These are phyloP conservation scores for Sphaeridia pumilis DNA, from an alignment of 2,888 invertebrate genomes.

Conservation along the genomic window DNA sequence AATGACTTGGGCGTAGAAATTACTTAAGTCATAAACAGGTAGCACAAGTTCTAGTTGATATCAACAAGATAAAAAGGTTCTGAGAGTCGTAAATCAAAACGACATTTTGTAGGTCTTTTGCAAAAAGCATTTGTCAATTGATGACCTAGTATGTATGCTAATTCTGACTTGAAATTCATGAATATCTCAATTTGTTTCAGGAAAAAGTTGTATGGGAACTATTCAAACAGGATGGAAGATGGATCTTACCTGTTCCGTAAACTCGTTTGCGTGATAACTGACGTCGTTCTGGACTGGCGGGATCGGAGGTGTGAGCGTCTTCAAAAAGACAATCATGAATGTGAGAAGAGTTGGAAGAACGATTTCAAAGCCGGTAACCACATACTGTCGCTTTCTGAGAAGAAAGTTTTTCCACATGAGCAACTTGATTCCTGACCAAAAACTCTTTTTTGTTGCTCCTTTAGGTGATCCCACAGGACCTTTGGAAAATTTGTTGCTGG, in stretches of 20 bases:
- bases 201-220: too few relatives aligned
- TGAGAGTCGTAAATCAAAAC: too few relatives aligned
- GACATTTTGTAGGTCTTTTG: too few relatives aligned
- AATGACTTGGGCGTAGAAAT: too few relatives aligned
- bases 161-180: too few relatives aligned
- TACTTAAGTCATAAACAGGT: too few relatives aligned
- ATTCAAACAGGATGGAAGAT: too few relatives aligned
- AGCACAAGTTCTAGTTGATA: too few relatives aligned
- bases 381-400: constrained; percentile 30
- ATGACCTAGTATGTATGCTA: too few relatives aligned
- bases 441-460: not conserved
- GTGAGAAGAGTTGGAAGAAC: constrained; percentile 32
- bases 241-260: constrained; percentile 10
- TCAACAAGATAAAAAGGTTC: too few relatives aligned
- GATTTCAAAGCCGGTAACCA: constrained; percentile 33
- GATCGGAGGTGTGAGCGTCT: constrained; percentile 11
- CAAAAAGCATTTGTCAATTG: too few relatives aligned
- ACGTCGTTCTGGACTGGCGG: constrained; percentile 12
- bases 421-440: constrained; percentile 21
- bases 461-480: not conserved
- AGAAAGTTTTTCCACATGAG: constrained; percentile 36
- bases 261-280: constrained; percentile 7
- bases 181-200: too few relatives aligned
- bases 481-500: not conserved
- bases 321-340: constrained; percentile 20